A percentile compares a stretch with the other conserved stretches of the same genome.
Conservation (phyloP, 2,797 vertebrate genomes). For the Pelodytes ibericus region DNA sequence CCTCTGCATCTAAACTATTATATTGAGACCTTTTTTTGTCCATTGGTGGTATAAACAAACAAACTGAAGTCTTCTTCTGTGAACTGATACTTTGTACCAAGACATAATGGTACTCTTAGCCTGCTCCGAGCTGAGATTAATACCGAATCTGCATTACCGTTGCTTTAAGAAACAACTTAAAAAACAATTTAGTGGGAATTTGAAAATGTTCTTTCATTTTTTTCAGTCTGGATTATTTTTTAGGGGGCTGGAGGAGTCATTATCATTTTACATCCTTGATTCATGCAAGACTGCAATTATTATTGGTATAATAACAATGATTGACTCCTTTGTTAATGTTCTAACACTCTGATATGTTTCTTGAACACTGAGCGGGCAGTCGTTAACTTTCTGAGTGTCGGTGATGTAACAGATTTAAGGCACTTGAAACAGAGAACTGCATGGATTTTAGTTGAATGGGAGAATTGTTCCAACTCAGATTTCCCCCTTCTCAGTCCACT, state of each 20-base stretch:
- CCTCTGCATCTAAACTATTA: background rate
- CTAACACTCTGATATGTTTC: too few species aligned
- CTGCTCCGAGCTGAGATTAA: conserved; percentile 7
- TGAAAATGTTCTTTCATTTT: conserved; percentile 19
- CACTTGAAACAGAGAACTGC: too few species aligned
- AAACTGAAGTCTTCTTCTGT: conserved; percentile 18
- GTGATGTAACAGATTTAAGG: too few species aligned
- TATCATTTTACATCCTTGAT: too few species aligned
- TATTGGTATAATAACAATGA: background rate
- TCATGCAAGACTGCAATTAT: conserved; percentile 7
- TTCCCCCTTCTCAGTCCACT: too few species aligned
- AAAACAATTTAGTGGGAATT: background rate
- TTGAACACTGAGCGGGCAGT: too few species aligned
- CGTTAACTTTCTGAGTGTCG: too few species aligned
- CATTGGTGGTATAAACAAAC: conserved; percentile 21
- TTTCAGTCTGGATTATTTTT: conserved; percentile 6
- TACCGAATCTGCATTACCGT: too few species aligned
- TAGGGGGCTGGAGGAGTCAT: too few species aligned
- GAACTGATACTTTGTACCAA: conserved; percentile 12
- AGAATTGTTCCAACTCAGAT: too few species aligned
- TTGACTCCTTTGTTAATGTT: too few species aligned
- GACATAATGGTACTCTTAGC: background rate
- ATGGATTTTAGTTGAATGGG: too few species aligned
- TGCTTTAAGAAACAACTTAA: background rate
- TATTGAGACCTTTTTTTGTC: conserved; percentile 1